Evolutionary conservation across 2,888 invertebrate genomes (phyloP).

Genomic region (Coronaproctus castanopsis): DNA sequence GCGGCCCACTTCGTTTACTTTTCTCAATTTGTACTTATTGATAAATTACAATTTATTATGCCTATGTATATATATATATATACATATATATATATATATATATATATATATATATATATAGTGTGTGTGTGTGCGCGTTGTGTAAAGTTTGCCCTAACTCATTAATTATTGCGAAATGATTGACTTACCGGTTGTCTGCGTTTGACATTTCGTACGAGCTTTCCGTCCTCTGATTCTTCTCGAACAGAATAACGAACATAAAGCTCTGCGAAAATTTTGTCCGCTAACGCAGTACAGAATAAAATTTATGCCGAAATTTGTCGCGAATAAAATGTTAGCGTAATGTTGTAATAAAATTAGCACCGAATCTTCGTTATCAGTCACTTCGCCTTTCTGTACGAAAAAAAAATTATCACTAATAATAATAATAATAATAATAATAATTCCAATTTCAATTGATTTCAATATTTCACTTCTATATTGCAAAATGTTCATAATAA

Average conservation of each 20-base stretch:
- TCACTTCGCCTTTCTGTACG: conserved; percentile 12
- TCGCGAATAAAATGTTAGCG: conserved; percentile 47
- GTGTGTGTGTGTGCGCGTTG: too few species aligned
- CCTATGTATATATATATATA: too few species aligned
- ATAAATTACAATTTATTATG: too few species aligned
- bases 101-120: too few species aligned
- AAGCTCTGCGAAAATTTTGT: conserved; percentile 50
- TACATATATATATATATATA: too few species aligned
- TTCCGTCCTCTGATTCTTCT: conserved; percentile 14
- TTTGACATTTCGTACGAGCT: conserved; percentile 17
- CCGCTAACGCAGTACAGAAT: conserved; percentile 61
- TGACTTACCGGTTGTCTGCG: conserved; percentile 18
- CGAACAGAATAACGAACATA: conserved; percentile 23
- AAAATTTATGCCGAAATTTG: conserved; percentile 68
- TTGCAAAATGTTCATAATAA: too few species aligned
- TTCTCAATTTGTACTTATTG: too few species aligned
- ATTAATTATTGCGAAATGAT: too few species aligned
- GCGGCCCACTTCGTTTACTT: too few species aligned
- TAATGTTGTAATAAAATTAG: conserved; percentile 34
- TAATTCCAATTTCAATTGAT: neutral
- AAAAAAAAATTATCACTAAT: neutral
- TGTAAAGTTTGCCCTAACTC: too few species aligned
- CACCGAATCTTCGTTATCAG: conserved; percentile 25
- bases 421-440: neutral
- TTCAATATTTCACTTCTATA: too few species aligned